Percentiles rank a stretch among this genome's conserved stretches.
Evolutionary conservation across 2,797 vertebrate species (phyloP).

Genomic region (Threskiornis aethiopicus): DNA sequence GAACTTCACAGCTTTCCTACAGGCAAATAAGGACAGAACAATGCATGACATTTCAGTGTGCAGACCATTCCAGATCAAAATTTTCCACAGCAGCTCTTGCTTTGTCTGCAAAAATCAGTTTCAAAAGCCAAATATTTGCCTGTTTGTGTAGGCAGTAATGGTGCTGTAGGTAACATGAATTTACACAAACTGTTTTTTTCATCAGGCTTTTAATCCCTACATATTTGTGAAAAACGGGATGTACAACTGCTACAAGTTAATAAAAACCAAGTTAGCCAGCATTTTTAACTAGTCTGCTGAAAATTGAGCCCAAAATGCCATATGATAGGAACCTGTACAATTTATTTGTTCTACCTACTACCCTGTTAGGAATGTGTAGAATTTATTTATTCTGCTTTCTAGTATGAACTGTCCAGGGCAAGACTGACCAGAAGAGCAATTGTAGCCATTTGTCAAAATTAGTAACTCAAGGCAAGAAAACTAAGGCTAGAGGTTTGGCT

Average conservation of each 20-base stretch:
- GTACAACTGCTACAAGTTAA: neutral
- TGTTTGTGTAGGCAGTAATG: neutral
- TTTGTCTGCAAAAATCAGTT: neutral
- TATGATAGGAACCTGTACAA: neutral
- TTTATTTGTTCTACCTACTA: neutral
- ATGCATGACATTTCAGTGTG: no score
- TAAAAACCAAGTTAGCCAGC: neutral
- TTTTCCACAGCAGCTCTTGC: neutral
- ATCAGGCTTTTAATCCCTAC: neutral
- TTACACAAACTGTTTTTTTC: neutral
- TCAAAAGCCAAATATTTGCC: neutral
- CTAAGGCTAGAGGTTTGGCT: neutral
- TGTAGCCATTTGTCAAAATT: neutral
- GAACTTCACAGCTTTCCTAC: neutral
- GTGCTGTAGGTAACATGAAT: neutral
- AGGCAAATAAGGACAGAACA: neutral
- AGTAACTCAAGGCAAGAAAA: neutral
- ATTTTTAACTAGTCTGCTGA: neutral
- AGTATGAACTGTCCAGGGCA: neutral
- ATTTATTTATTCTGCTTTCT: neutral
- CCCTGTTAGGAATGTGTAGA: neutral
- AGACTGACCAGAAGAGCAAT: neutral
- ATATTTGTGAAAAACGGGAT: fast-evolving
- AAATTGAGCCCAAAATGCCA: neutral
- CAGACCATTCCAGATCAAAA: neutral